Conservation (phyloP, 2,888 invertebrate species). For the Ennomos quercinarius region DNA sequence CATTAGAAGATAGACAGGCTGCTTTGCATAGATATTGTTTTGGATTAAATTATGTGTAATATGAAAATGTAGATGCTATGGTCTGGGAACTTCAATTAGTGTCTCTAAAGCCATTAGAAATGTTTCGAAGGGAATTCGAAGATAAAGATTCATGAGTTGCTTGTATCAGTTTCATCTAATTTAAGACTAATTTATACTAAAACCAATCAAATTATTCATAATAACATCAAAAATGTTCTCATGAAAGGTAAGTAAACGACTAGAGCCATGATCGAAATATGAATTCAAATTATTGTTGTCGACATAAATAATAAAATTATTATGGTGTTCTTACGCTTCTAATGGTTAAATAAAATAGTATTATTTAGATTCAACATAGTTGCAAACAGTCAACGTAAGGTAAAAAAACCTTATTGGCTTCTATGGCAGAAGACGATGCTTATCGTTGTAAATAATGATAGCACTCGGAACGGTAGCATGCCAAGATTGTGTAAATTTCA, state of each 20-base stretch:
- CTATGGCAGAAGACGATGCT: conserved; percentile 22
- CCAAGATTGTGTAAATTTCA: conserved; percentile 16
- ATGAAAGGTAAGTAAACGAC: background rate
- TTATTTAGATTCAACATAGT: conserved; percentile 11
- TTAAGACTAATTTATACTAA: conserved; percentile 14
- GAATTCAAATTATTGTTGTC: conserved; percentile 3
- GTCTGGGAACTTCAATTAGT: conserved; percentile 28
- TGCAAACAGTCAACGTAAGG: conserved; percentile 4
- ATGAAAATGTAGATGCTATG: conserved; percentile 25
- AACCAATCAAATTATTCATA: conserved; percentile 10
- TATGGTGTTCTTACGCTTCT: too few species aligned
- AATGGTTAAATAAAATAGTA: background rate
- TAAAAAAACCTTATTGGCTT: conserved; percentile 23
- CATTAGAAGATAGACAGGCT: conserved; percentile 43
- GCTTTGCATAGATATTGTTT: conserved; percentile 48
- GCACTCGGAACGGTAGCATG: conserved; percentile 31
- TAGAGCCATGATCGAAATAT: background rate
- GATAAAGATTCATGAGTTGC: conserved; percentile 22
- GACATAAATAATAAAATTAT: conserved; percentile 5
- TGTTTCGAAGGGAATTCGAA: conserved; percentile 18
- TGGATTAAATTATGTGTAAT: conserved; percentile 37
- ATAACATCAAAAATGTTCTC: conserved; percentile 5
- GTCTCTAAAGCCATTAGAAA: conserved; percentile 24
- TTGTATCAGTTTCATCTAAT: conserved; percentile 20
- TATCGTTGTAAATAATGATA: conserved; percentile 29